phyloP scores from a whole-genome alignment of 1,140 invertebrate genomes.

The Trichomalopsis sarcophagae region DNA sequence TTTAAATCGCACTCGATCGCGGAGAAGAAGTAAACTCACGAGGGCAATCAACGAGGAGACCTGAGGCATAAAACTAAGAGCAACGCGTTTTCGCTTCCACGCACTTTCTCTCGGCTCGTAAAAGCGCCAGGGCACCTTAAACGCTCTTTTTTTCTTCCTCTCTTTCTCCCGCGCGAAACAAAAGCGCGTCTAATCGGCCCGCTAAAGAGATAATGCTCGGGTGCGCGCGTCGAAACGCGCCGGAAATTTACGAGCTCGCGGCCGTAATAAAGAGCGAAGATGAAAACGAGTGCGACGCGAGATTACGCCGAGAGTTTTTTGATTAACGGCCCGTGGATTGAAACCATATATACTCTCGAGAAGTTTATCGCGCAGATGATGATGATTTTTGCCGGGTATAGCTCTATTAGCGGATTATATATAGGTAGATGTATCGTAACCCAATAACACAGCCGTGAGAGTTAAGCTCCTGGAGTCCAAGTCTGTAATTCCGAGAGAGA shows the following conservation, averaged over 20 bases:
- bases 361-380: not conserved
- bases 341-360: not conserved
- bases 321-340: not conserved
- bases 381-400: not conserved
- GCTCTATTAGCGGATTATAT: not conserved
- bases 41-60: not conserved
- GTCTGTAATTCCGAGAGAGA: not conserved
- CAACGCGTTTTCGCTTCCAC: not conserved
- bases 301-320: too few relatives aligned
- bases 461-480: not conserved
- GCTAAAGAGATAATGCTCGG: conserved; percentile 7
- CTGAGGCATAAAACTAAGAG: too few relatives aligned
- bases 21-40: not conserved
- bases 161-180: conserved; percentile 3
- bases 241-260: conserved; percentile 16
- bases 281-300: not conserved
- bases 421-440: too few relatives aligned
- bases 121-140: not conserved
- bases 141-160: not conserved
- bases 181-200: conserved; percentile 9
- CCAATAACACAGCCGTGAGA: too few relatives aligned
- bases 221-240: not conserved
- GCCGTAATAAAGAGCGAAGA: not conserved
- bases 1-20: not conserved
- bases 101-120: not conserved